Evolutionary conservation across 2,888 invertebrate species (phyloP).

Genomic region (Trachelus tabidus): DNA sequence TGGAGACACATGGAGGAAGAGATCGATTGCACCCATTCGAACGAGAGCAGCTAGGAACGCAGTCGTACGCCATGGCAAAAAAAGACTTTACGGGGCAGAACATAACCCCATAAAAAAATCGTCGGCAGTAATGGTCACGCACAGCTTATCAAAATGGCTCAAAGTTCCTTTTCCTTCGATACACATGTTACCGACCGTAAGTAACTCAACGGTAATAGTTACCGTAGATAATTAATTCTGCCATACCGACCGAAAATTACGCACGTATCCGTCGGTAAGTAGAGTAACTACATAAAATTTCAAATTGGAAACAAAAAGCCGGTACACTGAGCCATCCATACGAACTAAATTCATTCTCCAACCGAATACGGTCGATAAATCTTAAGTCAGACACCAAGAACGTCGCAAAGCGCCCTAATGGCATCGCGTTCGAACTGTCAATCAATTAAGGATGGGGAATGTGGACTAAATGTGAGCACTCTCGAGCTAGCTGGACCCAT

Average conservation of each 20-base stretch:
- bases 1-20: constrained; percentile 3
- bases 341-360: not conserved
- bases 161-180: not conserved
- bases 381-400: not conserved
- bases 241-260: not conserved
- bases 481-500: not conserved
- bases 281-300: not conserved
- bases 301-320: not conserved
- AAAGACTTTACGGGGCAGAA: not conserved
- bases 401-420: not conserved
- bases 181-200: not conserved
- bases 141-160: not conserved
- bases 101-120: not conserved
- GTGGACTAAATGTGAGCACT: constrained; percentile 25
- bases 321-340: not conserved
- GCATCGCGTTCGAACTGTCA: constrained; percentile 13
- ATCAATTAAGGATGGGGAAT: constrained; percentile 20
- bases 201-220: not conserved
- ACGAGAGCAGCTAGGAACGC: not conserved
- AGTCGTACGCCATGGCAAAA: not conserved
- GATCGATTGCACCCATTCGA: not conserved
- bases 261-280: not conserved
- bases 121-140: not conserved
- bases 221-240: not conserved
- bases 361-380: not conserved